Percentiles rank a stretch among this genome's conserved stretches.
Conservation (phyloP, 1,140 invertebrate genomes). For the Xylocopa sonorina region DNA sequence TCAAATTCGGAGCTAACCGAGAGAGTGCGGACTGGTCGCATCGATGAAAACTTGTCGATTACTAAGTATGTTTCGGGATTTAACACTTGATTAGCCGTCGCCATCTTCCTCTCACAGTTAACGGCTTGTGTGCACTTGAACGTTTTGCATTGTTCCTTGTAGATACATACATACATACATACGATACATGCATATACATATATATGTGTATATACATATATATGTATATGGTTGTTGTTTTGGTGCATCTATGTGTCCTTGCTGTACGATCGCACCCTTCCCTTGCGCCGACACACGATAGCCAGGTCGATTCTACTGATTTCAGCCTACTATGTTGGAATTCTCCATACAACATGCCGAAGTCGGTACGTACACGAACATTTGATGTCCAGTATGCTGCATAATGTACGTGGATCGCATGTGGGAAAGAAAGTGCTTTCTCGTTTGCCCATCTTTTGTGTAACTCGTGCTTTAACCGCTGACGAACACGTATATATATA, state of each 20-base stretch:
- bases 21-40: no score
- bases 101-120: not conserved
- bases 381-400: conserved; percentile 18
- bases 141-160: not conserved
- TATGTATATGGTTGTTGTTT: not conserved
- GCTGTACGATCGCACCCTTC: not conserved
- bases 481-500: not conserved
- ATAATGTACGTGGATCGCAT: conserved; percentile 48
- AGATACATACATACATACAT: not conserved
- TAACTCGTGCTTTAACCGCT: conserved; percentile 34
- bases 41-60: not conserved
- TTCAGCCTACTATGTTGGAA: conserved; percentile 67
- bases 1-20: conserved; percentile 2
- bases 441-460: conserved; percentile 48
- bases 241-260: conserved; percentile 36
- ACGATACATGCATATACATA: not conserved
- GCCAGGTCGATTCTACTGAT: conserved; percentile 22
- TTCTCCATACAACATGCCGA: conserved; percentile 68
- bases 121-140: not conserved
- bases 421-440: conserved; percentile 58
- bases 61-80: not conserved
- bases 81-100: conserved; percentile 13
- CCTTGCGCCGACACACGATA: conserved; percentile 32
- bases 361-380: conserved; percentile 63
- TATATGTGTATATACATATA: not conserved